These are phyloP conservation scores for Paedocypris micromegethes DNA, from an alignment of 2,797 vertebrate species.

Conservation along the genomic window DNA sequence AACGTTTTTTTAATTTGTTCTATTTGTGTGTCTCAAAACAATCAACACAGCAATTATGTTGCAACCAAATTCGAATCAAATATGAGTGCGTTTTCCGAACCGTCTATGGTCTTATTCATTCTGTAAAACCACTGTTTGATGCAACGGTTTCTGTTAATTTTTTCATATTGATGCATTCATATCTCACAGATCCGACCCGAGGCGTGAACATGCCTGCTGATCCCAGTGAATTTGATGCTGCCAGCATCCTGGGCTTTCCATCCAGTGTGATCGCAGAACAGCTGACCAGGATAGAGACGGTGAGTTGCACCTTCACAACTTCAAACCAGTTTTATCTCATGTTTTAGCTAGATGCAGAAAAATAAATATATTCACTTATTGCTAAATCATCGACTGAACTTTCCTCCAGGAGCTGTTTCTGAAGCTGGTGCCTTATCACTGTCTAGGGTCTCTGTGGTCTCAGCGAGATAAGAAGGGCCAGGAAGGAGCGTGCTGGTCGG, in stretches of 20 bases:
- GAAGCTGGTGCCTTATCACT: conserved; percentile 85
- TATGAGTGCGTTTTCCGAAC: no score
- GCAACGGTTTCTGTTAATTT: neutral
- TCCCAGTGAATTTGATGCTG: conserved; percentile 69
- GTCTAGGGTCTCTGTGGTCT: conserved; percentile 85
- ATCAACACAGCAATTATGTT: no score
- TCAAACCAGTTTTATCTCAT: no score
- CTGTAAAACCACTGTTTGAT: no score
- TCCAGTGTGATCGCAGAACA: conserved; percentile 78
- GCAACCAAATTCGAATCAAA: no score
- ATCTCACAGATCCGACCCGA: conserved; percentile 52
- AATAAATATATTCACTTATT: neutral
- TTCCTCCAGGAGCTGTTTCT: conserved; percentile 79
- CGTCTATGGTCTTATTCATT: no score
- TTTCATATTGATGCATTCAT: neutral
- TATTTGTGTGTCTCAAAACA: no score
- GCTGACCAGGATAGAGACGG: conserved; percentile 85
- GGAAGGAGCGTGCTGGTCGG: conserved; percentile 78
- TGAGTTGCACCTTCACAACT: conserved; percentile 57
- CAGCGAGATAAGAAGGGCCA: conserved; percentile 81
- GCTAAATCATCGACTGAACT: neutral
- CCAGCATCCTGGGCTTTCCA: conserved; percentile 78
- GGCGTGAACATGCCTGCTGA: conserved; percentile 56
- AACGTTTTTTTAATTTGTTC: no score
- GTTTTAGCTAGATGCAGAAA: no score